Evolutionary conservation across 2,113 vertebrate genomes (phyloP).

Genomic region (Galemys pyrenaicus): DNA sequence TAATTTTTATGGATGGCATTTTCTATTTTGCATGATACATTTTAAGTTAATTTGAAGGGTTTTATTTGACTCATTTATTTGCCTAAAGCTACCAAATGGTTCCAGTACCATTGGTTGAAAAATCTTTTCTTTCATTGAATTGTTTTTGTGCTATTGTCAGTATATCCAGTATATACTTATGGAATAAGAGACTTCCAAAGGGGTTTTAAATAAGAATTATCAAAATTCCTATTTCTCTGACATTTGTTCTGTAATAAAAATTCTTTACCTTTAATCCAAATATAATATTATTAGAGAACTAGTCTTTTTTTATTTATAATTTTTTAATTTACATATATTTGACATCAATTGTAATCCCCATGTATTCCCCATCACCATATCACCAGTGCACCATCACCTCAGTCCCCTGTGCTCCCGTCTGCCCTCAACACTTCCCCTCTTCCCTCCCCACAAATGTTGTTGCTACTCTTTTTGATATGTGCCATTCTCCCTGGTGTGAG

Average conservation of each 20-base stretch:
- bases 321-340: no score
- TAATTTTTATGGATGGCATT: not conserved
- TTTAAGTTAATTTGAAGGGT: not conserved
- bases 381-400: no score
- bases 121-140: not conserved
- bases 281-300: not conserved
- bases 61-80: not conserved
- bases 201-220: not conserved
- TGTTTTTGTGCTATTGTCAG: not conserved
- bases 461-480: no score
- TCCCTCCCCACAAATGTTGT: no score
- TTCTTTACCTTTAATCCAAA: not conserved
- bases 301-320: no score
- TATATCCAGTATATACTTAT: not conserved
- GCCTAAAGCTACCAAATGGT: not conserved
- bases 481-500: no score
- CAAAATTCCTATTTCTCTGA: not conserved
- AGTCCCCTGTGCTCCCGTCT: no score
- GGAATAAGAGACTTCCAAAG: not conserved
- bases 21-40: not conserved
- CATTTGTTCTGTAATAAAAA: not conserved
- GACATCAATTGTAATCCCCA: no score
- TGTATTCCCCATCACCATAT: no score
- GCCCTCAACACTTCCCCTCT: no score
- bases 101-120: not conserved